Evolutionary conservation across 2,797 vertebrate genomes (phyloP), one percentile per base, ranked within the genome.

Genomic region (Trematomus bernacchii): DNA sequence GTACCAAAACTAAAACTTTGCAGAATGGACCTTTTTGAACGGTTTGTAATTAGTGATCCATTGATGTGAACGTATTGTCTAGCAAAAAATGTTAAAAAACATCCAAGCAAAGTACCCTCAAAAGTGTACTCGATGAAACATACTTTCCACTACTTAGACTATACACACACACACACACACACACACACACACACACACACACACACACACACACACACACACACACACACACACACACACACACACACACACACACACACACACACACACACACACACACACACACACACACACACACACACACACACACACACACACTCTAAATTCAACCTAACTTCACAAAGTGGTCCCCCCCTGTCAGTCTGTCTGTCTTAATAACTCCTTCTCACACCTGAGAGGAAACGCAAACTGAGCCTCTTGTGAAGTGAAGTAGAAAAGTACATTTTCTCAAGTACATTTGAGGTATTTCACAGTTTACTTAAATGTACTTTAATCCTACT

Each of bases 301-400:
- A n/a, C n/a, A n/a, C 42, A 55, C 23, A 43, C 48, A 60, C 33
- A 47, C 62, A 46, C n/a, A n/a, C n/a, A n/a, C n/a, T n/a, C n/a
- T n/a, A n/a, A n/a, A n/a, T n/a, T n/a, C n/a, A n/a, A n/a, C n/a
- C n/a, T n/a, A n/a, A n/a, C n/a, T n/a, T n/a, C n/a, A n/a, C n/a
- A n/a, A n/a, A n/a, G n/a, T n/a, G n/a, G n/a, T n/a, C n/a, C n/a
- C n/a, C n/a, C n/a, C n/a, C n/a, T n/a, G n/a, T n/a, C n/a, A n/a
- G n/a, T n/a, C n/a, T n/a, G 23, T 89, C 90, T 16, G 73, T 4
- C 52, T 78, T 67, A 80, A 88, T 84, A 85, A 80, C 54, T 46
- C 58, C 61, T 27, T 66, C 72, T 10, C 40, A 4, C 12, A 66
- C 84, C 85, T 71, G 52, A 70, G 77, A 77, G 78, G 73, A 77